Evolutionary conservation across 2,113 vertebrate species (phyloP).

Genomic region (Calidris pugnax): DNA sequence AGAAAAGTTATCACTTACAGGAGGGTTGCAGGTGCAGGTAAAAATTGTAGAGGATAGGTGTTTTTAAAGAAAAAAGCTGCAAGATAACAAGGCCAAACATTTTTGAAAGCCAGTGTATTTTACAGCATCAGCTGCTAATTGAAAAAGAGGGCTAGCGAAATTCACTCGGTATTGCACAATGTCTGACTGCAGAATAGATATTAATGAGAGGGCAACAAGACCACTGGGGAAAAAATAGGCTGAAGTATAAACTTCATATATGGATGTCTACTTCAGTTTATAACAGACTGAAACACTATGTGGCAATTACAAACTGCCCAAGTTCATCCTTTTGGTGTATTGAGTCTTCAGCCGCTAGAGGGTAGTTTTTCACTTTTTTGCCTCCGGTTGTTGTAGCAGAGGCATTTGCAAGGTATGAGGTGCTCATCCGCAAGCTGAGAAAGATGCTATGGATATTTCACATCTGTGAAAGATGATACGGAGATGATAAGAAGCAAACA

Average conservation of each 20-base stretch:
- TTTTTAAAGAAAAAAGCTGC: neutral
- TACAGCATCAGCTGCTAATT: neutral
- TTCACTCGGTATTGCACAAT: neutral
- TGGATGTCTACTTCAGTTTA: neutral
- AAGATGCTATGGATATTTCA: neutral
- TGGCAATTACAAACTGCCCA: neutral
- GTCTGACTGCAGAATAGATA: neutral
- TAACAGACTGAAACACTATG: neutral
- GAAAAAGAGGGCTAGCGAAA: neutral
- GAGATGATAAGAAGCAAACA: neutral
- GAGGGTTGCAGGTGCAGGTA: neutral
- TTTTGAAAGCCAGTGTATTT: neutral
- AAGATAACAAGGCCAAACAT: neutral
- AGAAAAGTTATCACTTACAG: conserved; percentile 1
- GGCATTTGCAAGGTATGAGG: neutral
- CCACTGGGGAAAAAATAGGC: neutral
- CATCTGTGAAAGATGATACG: neutral
- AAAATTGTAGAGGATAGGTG: neutral
- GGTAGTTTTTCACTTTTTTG: neutral
- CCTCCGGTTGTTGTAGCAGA: neutral
- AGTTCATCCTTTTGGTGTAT: neutral
- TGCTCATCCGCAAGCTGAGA: neutral
- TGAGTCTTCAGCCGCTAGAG: neutral
- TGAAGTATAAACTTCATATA: neutral
- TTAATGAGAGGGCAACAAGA: neutral